phyloP scores from a whole-genome alignment of 2,113 vertebrate genomes.

The Siniperca chuatsi region DNA sequence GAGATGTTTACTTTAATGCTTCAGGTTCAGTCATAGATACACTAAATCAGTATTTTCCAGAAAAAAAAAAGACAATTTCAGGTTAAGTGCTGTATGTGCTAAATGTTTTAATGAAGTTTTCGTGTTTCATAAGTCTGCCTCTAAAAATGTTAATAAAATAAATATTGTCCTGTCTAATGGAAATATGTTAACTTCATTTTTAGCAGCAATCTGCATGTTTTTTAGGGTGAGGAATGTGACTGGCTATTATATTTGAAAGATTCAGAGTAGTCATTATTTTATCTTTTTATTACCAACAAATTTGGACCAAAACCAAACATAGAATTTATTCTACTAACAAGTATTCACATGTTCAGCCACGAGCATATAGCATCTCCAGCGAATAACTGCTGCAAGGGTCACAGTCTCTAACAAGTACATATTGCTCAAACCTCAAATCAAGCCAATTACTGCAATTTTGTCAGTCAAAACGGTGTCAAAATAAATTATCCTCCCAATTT shows the following conservation, averaged over 20 bases:
- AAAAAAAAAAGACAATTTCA: not conserved
- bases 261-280: not conserved
- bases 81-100: not conserved
- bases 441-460: not conserved
- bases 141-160: constrained; percentile 10
- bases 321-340: not conserved
- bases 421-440: not conserved
- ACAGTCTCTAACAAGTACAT: not conserved
- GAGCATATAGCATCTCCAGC: too few relatives aligned
- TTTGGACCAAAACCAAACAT: not conserved
- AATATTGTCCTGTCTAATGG: not conserved
- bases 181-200: not conserved
- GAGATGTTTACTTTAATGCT: not conserved
- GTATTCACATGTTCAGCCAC: not conserved
- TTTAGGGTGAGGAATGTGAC: not conserved
- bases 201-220: not conserved
- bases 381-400: not conserved
- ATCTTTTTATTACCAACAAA: not conserved
- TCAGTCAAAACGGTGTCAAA: not conserved
- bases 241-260: not conserved
- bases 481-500: not conserved
- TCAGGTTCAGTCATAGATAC: not conserved
- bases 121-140: not conserved
- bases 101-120: not conserved
- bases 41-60: not conserved